Conservation (phyloP, 2,797 vertebrate species). For the Oophaga sylvatica region DNA sequence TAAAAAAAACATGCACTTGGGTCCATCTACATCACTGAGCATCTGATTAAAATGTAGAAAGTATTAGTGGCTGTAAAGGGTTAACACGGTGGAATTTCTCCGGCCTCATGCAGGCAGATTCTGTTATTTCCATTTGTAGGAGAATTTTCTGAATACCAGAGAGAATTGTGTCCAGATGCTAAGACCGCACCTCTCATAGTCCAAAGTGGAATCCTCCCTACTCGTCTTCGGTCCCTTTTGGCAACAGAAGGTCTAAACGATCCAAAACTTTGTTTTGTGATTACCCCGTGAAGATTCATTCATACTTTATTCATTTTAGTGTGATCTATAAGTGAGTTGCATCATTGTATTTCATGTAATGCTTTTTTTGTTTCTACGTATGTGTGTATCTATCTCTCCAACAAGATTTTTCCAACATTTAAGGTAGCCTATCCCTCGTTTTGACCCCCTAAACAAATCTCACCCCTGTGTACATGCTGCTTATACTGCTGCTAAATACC, state of each 20-base stretch:
- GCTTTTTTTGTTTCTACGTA: not conserved
- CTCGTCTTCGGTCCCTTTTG: conserved; percentile 5
- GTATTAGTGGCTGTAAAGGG: conserved; percentile 18
- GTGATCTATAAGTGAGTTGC: not conserved
- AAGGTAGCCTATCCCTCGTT: too few species aligned
- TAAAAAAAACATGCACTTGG: not conserved
- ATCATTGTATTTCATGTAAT: not conserved
- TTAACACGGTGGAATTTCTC: conserved; percentile 50
- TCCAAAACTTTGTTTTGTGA: not conserved
- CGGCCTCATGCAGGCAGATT: conserved; percentile 47
- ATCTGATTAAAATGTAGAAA: not conserved
- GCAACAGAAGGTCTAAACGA: conserved; percentile 33
- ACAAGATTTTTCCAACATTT: not conserved
- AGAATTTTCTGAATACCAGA: conserved; percentile 76
- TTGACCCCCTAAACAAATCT: too few species aligned
- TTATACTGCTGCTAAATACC: too few species aligned
- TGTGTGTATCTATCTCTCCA: too few species aligned
- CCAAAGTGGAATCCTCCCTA: not conserved
- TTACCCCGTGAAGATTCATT: not conserved
- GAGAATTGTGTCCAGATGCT: conserved; percentile 76
- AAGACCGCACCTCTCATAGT: conserved; percentile 52
- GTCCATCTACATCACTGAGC: not conserved
- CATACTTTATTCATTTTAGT: not conserved
- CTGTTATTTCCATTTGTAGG: conserved; percentile 61
- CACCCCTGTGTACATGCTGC: too few species aligned